Percentiles rank a stretch among this genome's conserved stretches.
These are phyloP conservation scores for Acinonyx jubatus DNA, from an alignment of 2,113 vertebrate genomes.

Conservation along the genomic window DNA sequence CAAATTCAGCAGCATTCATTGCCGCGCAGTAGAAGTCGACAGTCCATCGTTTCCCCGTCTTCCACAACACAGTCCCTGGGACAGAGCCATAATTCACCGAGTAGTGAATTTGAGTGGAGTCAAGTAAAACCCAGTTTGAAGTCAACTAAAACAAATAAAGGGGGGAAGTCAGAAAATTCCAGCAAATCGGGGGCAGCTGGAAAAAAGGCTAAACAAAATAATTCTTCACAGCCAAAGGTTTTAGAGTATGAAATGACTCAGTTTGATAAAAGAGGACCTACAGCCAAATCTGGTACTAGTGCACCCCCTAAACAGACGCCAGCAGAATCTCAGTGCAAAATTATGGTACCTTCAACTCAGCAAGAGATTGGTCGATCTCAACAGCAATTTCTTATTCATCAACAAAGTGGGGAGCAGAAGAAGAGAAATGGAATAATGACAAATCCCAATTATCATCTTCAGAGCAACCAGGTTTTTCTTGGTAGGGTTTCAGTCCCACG, in stretches of 20 bases:
- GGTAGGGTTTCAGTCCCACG: constrained; percentile 95
- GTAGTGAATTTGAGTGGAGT: constrained; percentile 96
- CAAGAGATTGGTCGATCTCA: constrained; percentile 89
- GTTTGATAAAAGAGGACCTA: constrained; percentile 92
- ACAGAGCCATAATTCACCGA: constrained; percentile 93
- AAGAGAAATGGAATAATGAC: constrained; percentile 98
- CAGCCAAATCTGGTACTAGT: constrained; percentile 89
- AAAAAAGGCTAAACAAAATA: constrained; percentile 91
- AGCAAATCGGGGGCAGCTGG: constrained; percentile 90
- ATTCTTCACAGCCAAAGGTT: constrained; percentile 91
- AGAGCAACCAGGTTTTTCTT: constrained; percentile 96
- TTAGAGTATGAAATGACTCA: constrained; percentile 99
- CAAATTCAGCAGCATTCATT: constrained; percentile 98
- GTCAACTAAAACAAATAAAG: constrained; percentile 91
- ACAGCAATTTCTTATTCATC: constrained; percentile 94
- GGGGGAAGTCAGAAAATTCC: constrained; percentile 88
- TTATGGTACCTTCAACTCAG: constrained; percentile 88
- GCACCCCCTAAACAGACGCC: constrained; percentile 84
- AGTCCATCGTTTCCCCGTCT: constrained; percentile 95
- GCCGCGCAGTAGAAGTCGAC: constrained; percentile 96
- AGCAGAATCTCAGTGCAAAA: constrained; percentile 90
- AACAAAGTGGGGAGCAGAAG: constrained; percentile 94
- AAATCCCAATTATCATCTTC: constrained; percentile 98
- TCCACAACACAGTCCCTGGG: constrained; percentile 93
- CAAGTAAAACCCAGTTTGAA: constrained; percentile 94